Conservation (phyloP, 2,888 invertebrate genomes). For the Caenorhabditis panamensis region DNA sequence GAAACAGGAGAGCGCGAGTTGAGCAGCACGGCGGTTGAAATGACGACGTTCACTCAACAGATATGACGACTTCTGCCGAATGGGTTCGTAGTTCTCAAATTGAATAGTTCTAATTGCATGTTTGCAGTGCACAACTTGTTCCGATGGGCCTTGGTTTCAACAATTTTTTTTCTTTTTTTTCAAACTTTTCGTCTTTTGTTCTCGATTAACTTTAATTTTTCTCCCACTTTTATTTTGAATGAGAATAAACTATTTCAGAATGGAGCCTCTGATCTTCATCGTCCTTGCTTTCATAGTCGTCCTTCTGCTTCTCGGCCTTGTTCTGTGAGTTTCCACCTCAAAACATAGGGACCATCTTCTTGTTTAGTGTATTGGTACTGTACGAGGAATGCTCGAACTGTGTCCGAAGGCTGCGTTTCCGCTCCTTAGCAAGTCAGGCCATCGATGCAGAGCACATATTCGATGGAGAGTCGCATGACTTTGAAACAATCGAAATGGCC, state of each 20-base stretch:
- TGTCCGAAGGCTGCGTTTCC: background rate
- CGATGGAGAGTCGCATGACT: background rate
- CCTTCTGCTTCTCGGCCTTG: background rate
- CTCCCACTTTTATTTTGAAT: background rate
- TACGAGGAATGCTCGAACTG: background rate
- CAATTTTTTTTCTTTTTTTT: background rate
- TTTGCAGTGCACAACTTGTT: background rate
- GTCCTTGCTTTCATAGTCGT: slow-evolving; percentile 2
- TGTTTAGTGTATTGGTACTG: slow-evolving; percentile 1
- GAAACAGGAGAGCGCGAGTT: too few species aligned
- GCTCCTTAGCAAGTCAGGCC: background rate
- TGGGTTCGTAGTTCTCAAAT: too few species aligned
- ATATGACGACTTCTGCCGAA: too few species aligned
- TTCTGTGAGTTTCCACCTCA: background rate
- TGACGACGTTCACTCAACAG: background rate
- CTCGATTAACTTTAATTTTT: too few species aligned
- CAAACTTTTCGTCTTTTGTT: background rate
- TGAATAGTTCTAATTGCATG: background rate
- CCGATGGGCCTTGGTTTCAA: background rate
- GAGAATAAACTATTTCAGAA: background rate
- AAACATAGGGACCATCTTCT: background rate
- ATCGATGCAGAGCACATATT: background rate
- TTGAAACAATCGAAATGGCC: background rate
- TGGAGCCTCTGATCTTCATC: background rate
- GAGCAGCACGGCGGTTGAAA: too few species aligned